These are phyloP conservation scores for Acrobasis repandana DNA, from an alignment of 2,888 invertebrate species.

Conservation along the genomic window DNA sequence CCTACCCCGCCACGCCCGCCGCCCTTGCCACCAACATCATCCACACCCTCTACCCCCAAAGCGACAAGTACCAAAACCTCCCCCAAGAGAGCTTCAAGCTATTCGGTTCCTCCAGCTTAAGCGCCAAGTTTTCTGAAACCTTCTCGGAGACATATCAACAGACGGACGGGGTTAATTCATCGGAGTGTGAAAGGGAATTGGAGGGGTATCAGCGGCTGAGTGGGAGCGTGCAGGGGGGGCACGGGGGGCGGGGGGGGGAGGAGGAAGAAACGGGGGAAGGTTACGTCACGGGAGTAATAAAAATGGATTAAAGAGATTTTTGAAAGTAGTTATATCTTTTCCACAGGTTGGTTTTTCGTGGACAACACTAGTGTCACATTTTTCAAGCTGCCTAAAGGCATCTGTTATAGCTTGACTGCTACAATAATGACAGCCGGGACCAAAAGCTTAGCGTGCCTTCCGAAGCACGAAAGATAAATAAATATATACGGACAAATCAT, in stretches of 20 bases:
- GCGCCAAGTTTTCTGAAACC: conserved; percentile 62
- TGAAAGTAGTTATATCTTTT: too few relatives aligned
- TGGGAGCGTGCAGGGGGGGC: conserved; percentile 58
- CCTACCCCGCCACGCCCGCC: conserved; percentile 65
- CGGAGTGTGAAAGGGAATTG: conserved; percentile 55
- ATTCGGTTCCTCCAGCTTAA: conserved; percentile 68
- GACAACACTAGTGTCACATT: too few relatives aligned
- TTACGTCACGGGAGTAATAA: too few relatives aligned
- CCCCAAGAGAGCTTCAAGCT: conserved; percentile 59
- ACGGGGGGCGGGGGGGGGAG: conserved; percentile 51
- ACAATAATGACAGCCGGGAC: too few relatives aligned
- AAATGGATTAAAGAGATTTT: too few relatives aligned
- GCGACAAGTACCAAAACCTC: conserved; percentile 66
- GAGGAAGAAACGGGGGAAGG: conserved; percentile 51
- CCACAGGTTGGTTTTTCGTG: too few relatives aligned
- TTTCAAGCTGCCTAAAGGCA: too few relatives aligned
- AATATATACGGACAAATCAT: too few relatives aligned
- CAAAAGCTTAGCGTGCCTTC: too few relatives aligned
- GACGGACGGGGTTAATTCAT: conserved; percentile 63
- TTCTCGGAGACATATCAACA: conserved; percentile 71
- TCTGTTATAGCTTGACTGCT: too few relatives aligned
- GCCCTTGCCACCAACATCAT: conserved; percentile 71
- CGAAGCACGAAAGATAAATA: background rate
- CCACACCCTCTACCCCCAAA: conserved; percentile 66
- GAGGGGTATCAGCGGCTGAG: conserved; percentile 74